These are phyloP conservation scores for Graphium colonna DNA, from an alignment of 2,888 invertebrate species.

Conservation along the genomic window DNA sequence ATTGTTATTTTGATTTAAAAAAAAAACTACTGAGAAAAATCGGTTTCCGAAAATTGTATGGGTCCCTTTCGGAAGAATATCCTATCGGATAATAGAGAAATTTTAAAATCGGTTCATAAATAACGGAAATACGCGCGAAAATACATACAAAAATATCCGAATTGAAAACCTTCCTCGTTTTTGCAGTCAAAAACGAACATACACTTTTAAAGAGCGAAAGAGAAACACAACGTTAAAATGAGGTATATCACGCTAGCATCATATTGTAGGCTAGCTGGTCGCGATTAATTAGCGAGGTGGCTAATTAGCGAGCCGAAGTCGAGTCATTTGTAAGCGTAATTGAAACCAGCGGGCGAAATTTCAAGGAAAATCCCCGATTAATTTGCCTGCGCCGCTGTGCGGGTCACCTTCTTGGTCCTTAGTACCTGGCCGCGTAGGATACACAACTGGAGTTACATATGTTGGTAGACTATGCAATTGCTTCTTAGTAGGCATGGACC, in stretches of 20 bases:
- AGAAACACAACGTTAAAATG: constrained; percentile 46
- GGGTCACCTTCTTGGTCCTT: constrained; percentile 16
- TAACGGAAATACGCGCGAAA: too few species aligned
- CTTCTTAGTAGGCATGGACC: too few species aligned
- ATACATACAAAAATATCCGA: too few species aligned
- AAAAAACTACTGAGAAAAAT: too few species aligned
- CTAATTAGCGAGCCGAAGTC: constrained; percentile 72
- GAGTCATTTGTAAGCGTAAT: constrained; percentile 73
- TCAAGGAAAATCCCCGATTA: constrained; percentile 57
- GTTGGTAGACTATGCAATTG: too few species aligned
- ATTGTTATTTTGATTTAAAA: too few species aligned
- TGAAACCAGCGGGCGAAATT: constrained; percentile 64
- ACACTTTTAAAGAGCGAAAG: constrained; percentile 41
- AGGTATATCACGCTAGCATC: constrained; percentile 49
- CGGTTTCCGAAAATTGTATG: too few species aligned
- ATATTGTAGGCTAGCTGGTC: constrained; percentile 57
- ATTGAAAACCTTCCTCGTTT: too few species aligned
- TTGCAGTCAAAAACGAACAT: too few species aligned
- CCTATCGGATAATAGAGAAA: too few species aligned
- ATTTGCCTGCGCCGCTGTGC: constrained; percentile 36
- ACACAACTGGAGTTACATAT: background rate
- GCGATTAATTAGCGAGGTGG: constrained; percentile 72
- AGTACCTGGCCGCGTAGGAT: constrained; percentile 1
- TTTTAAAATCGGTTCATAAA: too few species aligned
- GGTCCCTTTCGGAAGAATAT: too few species aligned